Evolutionary conservation across 2,888 invertebrate genomes (phyloP).

Genomic region (Dryomyza anilis): DNA sequence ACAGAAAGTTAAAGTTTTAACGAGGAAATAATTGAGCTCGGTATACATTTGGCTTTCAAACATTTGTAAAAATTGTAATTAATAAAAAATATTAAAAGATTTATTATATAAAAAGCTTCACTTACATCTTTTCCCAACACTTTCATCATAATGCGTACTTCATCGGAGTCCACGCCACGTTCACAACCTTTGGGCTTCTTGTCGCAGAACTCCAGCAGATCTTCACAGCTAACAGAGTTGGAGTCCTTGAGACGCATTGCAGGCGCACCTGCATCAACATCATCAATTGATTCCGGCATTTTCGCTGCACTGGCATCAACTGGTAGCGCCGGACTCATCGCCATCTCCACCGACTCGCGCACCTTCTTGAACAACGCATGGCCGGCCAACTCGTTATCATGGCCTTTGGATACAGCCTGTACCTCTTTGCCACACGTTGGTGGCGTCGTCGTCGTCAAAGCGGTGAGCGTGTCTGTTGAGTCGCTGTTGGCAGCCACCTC

Average conservation of each 20-base stretch:
- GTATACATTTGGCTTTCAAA: too few species aligned
- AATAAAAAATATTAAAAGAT: neutral
- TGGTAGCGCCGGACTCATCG: constrained; percentile 43
- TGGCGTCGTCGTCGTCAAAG: neutral
- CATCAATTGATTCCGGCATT: neutral
- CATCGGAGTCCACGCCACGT: constrained; percentile 85
- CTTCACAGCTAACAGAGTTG: constrained; percentile 90
- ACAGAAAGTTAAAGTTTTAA: too few species aligned
- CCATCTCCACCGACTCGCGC: constrained; percentile 56
- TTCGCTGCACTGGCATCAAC: neutral
- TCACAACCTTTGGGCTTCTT: constrained; percentile 82
- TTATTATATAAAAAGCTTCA: constrained; percentile 26
- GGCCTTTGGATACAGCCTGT: neutral
- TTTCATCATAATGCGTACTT: constrained; percentile 90
- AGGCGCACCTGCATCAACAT: neutral
- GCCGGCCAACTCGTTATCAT: constrained; percentile 54
- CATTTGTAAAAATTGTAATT: neutral
- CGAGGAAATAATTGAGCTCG: too few species aligned
- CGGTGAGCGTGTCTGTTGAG: neutral
- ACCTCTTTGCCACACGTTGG: neutral
- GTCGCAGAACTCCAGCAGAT: constrained; percentile 85
- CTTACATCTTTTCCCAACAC: constrained; percentile 77
- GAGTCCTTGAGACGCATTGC: constrained; percentile 60
- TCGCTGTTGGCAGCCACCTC: neutral
- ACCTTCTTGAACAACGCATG: constrained; percentile 61